These are phyloP conservation scores for Tholera decimalis DNA, from an alignment of 2,888 invertebrate genomes.

Conservation along the genomic window DNA sequence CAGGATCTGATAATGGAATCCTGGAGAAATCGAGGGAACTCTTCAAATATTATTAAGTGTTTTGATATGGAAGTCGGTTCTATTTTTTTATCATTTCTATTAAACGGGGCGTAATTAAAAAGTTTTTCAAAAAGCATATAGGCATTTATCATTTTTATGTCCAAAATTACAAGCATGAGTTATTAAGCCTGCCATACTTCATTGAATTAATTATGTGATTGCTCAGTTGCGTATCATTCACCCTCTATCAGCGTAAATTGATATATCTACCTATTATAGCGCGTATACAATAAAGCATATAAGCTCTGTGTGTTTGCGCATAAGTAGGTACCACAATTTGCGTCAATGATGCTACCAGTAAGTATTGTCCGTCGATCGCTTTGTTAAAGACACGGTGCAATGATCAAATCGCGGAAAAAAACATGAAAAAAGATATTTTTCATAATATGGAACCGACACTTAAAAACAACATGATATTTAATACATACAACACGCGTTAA, in stretches of 20 bases:
- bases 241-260: constrained; percentile 25
- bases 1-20: no score
- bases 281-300: no score
- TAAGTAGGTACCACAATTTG: constrained; percentile 53
- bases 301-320: constrained; percentile 30
- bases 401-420: constrained; percentile 29
- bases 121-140: constrained; percentile 10
- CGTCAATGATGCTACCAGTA: constrained; percentile 60
- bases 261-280: constrained; percentile 14
- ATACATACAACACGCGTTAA: constrained; percentile 26
- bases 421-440: constrained; percentile 11
- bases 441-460: constrained; percentile 14
- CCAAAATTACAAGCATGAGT: constrained; percentile 46
- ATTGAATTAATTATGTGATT: constrained; percentile 45
- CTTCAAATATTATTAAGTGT: no score
- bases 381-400: constrained; percentile 48
- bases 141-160: constrained; percentile 50
- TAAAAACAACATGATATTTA: constrained; percentile 18
- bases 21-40: no score
- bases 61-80: no score
- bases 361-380: constrained; percentile 52
- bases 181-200: constrained; percentile 32
- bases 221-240: constrained; percentile 13
- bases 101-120: constrained; percentile 35
- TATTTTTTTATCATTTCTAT: constrained; percentile 41